Percentiles rank a stretch among this genome's conserved stretches.
Evolutionary conservation across 2,888 invertebrate species (phyloP).

Genomic region (Chrysomela aeneicollis): DNA sequence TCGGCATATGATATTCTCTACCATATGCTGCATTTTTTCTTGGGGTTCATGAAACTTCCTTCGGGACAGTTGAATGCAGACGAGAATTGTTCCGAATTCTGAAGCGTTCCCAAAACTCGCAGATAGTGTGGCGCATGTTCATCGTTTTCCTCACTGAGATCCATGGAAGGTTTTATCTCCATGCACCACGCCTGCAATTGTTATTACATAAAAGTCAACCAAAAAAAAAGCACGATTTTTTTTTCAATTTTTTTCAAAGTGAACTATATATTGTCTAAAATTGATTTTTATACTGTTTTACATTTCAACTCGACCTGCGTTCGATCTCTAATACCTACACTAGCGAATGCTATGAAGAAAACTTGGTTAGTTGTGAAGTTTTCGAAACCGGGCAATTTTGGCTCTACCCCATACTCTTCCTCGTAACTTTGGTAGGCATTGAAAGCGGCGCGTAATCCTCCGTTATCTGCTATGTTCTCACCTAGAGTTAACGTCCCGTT

Average conservation of each 20-base stretch:
- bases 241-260: too few relatives aligned
- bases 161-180: conserved; percentile 64
- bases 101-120: conserved; percentile 72
- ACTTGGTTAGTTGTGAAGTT: conserved; percentile 75
- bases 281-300: too few relatives aligned
- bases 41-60: conserved; percentile 67
- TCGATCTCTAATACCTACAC: too few relatives aligned
- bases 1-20: too few relatives aligned
- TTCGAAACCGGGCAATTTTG: conserved; percentile 76
- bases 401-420: conserved; percentile 67
- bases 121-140: conserved; percentile 77
- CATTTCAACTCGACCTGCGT: too few relatives aligned
- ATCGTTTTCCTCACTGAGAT: conserved; percentile 61
- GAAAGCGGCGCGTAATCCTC: conserved; percentile 77
- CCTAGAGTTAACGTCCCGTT: conserved; percentile 78
- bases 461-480: conserved; percentile 86
- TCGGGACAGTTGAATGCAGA: conserved; percentile 66
- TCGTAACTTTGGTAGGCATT: conserved; percentile 71
- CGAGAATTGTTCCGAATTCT: conserved; percentile 78
- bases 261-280: too few relatives aligned
- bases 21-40: conserved; percentile 65
- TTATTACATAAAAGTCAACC: not conserved
- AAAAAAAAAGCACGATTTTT: too few relatives aligned
- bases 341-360: conserved; percentile 82
- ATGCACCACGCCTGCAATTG: conserved; percentile 80